Evolutionary conservation across 92 coral and sea anemone genomes (phyloP), one percentile per base, ranked within the genome.

Genomic region (Epizoanthus scotinus): DNA sequence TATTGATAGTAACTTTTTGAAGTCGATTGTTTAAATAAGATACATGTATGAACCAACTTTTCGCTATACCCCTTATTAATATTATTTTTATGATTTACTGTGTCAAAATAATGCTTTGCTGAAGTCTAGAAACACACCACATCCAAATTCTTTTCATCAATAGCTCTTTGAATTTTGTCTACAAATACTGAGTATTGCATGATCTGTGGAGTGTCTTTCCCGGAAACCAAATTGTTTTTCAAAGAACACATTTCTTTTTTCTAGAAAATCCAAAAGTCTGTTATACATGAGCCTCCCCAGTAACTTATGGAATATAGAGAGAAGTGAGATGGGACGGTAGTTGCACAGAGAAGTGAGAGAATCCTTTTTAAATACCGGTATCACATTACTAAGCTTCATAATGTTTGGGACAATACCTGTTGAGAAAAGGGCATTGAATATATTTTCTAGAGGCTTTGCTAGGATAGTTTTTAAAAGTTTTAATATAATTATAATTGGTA

Each of bases 71-170:
- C 34, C 53, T 49, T 71, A 36, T 71, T 15, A 22, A 40, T 44
- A 15, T 36, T 22, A 71, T 25, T 44, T 40, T 71, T 18, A 71
- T 65, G 49, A 22, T 40, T 71, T 38, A 55, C 36, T 36, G 75
- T 84, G 65, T 84, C 83, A 24, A n/a, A n/a, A n/a, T n/a, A 84
- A 75, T 27, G 74, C 80, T 63, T 82, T 82, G 38, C 64, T 82
- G 17, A 54, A 66, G 71, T 82, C 80, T 56, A 82, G 47, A 84
- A 75, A 84, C 31, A 65, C 54, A 77, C 83, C 87, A 75, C 79
- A 83, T 26, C 80, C 56, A 18, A 69, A 52, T 49, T 68, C 77
- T 73, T 58, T 20, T 82, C 73, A 49, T 83, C 86, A 21, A 79
- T 58, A 20, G 52, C 77, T 83, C 69, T 75, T 69, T 77, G 70